These are phyloP conservation scores for Todiramphus saurophagus DNA, from an alignment of 2,113 vertebrate species.

Conservation along the genomic window DNA sequence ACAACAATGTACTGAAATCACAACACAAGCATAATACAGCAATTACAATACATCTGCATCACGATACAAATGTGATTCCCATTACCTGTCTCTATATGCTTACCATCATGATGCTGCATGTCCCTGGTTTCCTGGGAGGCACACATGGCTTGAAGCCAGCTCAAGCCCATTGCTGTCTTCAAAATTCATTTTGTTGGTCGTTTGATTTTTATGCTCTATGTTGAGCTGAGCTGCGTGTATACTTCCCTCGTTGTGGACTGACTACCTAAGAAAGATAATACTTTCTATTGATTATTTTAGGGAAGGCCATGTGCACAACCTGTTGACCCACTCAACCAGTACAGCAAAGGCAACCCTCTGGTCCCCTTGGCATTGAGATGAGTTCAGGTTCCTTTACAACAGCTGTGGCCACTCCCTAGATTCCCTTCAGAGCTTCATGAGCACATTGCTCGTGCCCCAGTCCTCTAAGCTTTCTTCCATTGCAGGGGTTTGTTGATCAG, in stretches of 20 bases:
- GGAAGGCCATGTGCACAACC: neutral
- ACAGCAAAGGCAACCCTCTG: neutral
- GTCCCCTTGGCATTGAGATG: neutral
- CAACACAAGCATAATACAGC: accelerated
- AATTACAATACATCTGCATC: neutral
- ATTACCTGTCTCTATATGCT: neutral
- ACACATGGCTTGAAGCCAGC: neutral
- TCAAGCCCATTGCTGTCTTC: neutral
- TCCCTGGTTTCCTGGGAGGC: neutral
- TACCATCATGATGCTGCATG: accelerated
- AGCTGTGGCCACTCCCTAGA: neutral
- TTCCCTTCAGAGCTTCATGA: neutral
- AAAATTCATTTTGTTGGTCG: neutral
- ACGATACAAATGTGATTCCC: neutral
- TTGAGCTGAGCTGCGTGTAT: neutral
- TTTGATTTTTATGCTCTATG: neutral
- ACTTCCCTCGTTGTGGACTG: neutral
- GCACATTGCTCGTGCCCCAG: too few relatives aligned
- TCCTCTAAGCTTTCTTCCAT: neutral
- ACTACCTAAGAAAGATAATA: neutral
- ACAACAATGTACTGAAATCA: neutral
- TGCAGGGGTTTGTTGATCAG: neutral
- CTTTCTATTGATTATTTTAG: neutral
- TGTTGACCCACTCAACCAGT: neutral
- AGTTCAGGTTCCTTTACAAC: neutral